Evolutionary conservation across 2,113 vertebrate species (phyloP).

Genomic region (Neofelis nebulosa): DNA sequence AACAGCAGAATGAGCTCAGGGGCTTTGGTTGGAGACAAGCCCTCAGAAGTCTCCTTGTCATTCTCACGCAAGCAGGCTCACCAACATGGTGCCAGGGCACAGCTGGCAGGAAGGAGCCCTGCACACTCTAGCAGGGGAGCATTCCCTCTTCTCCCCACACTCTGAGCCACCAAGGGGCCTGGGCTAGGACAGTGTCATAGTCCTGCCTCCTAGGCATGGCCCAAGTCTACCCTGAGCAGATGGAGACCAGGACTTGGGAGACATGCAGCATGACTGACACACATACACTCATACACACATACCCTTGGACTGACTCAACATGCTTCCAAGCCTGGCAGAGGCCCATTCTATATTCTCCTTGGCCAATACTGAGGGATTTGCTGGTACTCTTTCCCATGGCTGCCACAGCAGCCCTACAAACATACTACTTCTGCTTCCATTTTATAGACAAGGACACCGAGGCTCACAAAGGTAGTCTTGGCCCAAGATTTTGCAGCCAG

Average conservation of each 20-base stretch:
- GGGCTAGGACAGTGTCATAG: background rate
- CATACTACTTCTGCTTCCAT: background rate
- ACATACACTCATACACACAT: background rate
- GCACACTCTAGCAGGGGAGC: no score
- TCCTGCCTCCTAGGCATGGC: background rate
- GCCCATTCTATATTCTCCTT: background rate
- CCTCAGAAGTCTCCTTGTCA: background rate
- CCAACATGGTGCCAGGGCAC: background rate
- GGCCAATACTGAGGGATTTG: background rate
- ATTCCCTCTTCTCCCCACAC: background rate
- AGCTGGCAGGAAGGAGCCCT: background rate
- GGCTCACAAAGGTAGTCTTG: background rate
- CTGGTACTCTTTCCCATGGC: background rate
- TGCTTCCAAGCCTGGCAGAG: background rate
- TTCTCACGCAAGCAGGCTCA: background rate
- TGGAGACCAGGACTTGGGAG: background rate
- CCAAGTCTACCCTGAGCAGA: background rate
- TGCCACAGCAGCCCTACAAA: background rate
- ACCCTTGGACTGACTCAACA: background rate
- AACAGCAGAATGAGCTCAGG: background rate
- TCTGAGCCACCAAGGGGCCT: background rate
- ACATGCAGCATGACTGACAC: rapidly evolving
- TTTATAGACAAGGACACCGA: background rate
- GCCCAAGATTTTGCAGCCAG: background rate
- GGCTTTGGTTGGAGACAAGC: background rate